Evolutionary conservation across 2,888 invertebrate species (phyloP).

Genomic region (Microctonus aethiopoides): DNA sequence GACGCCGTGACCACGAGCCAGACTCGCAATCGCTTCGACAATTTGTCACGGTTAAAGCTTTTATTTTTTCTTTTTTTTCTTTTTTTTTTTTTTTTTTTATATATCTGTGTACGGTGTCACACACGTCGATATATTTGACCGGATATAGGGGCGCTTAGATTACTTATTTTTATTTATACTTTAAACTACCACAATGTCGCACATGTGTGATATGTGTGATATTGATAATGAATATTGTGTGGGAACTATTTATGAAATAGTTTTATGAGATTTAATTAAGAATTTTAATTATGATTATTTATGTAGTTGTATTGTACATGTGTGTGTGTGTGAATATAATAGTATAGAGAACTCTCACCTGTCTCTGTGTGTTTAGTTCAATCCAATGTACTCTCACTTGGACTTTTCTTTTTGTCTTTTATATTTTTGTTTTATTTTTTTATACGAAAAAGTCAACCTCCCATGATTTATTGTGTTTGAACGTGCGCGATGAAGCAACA

Average conservation of each 20-base stretch:
- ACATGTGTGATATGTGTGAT: slow-evolving; percentile 12
- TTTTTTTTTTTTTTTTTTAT: not conserved
- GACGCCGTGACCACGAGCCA: slow-evolving; percentile 28
- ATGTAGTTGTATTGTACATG: not conserved
- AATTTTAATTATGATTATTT: not conserved
- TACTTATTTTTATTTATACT: not conserved
- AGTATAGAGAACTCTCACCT: slow-evolving; percentile 22
- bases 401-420: slow-evolving; percentile 10
- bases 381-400: slow-evolving; percentile 2
- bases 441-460: slow-evolving; percentile 34
- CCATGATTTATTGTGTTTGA: slow-evolving; percentile 40
- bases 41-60: slow-evolving; percentile 49
- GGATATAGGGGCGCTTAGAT: not conserved
- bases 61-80: slow-evolving; percentile 27
- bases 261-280: slow-evolving; percentile 12
- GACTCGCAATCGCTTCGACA: slow-evolving; percentile 44
- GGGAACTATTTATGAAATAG: not conserved
- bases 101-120: not conserved
- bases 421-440: slow-evolving; percentile 1
- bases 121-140: not conserved
- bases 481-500: slow-evolving; percentile 23
- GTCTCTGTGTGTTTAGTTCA: too few species aligned
- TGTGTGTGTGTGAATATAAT: not conserved
- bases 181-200: not conserved
- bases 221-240: slow-evolving; percentile 38